Evolutionary conservation across 2,888 invertebrate species (phyloP), one percentile per base, ranked within the genome.

Genomic region (Epirrhoe alternata): DNA sequence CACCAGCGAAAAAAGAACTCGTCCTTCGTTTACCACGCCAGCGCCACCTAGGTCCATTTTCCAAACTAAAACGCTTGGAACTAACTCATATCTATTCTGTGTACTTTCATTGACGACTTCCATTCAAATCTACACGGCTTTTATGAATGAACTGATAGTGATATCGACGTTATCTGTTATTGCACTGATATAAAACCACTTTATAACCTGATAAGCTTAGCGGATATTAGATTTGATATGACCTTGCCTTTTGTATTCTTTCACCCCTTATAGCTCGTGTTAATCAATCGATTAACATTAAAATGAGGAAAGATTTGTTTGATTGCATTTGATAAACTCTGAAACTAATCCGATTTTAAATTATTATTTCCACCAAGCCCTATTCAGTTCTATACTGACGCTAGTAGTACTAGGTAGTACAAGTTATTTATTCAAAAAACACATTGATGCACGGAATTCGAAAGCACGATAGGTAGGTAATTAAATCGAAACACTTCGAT

Each of bases 131-230:
- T 51, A 24, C 59, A 30, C 42, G 12, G 45, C 56, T 30, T 47
- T 63, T 51, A 58, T 63, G 63, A 63, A 63, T 63, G 63, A 63
- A 57, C 57, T 35, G 63, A 63, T 63, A 63, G 35, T 16, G 24
- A 5, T 63, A 63, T 58, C 53, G 14, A 14, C 5, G 50, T 47
- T 52, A 63, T 53, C 47, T 45, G 53, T 58, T 63, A 63, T 58
- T 55, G 38, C 10, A 12, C 12, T 12, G 38, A 42, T 42, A 42
- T 42, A 2, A 24, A 24, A 42, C 12, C 38, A 12, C 12, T 42
- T 42, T 12, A 42, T 5, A 42, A 42, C 10, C 38, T 42, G 38
- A 42, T 42, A 42, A 1, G 12, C 38, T 12, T 10, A 42, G 38
- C 38, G 38, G 12, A 12, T 42, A 42, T 42, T 42, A 42, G 38